Conservation (phyloP, 2,113 vertebrate species). For the Eublepharis macularius region DNA sequence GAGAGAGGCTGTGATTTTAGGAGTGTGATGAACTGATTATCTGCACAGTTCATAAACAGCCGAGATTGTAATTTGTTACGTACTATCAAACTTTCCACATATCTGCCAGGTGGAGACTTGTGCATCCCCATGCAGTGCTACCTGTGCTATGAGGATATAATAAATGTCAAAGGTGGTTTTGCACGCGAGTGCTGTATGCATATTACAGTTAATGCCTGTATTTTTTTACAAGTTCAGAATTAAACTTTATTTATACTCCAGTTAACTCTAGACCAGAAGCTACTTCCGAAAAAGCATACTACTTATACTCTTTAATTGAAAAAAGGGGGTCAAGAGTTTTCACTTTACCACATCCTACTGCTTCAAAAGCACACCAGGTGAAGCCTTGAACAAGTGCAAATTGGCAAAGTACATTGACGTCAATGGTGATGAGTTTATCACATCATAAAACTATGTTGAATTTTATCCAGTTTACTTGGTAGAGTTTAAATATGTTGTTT, state of each 20-base stretch:
- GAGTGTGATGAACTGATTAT: neutral
- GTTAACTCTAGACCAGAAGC: neutral
- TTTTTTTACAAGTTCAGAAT: too few species aligned
- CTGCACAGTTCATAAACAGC: neutral
- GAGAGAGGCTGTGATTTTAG: neutral
- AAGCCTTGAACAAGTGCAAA: neutral
- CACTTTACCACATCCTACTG: neutral
- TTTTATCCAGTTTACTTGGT: neutral
- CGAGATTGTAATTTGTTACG: neutral
- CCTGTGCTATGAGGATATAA: too few species aligned
- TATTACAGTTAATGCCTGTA: too few species aligned
- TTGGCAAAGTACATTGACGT: neutral
- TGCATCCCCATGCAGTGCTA: neutral
- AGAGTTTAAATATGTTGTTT: too few species aligned
- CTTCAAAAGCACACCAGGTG: neutral
- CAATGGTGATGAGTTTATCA: neutral
- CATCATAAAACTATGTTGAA: neutral
- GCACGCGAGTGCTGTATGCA: too few species aligned
- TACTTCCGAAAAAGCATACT: neutral
- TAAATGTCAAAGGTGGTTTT: too few species aligned
- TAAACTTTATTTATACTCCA: neutral
- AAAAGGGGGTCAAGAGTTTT: neutral
- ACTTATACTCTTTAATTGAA: neutral
- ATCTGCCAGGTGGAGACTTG: neutral
- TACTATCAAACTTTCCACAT: neutral